Percentiles rank a stretch among this genome's conserved stretches.
phyloP scores from a whole-genome alignment of 2,888 invertebrate genomes.

The Acleris emargana region DNA sequence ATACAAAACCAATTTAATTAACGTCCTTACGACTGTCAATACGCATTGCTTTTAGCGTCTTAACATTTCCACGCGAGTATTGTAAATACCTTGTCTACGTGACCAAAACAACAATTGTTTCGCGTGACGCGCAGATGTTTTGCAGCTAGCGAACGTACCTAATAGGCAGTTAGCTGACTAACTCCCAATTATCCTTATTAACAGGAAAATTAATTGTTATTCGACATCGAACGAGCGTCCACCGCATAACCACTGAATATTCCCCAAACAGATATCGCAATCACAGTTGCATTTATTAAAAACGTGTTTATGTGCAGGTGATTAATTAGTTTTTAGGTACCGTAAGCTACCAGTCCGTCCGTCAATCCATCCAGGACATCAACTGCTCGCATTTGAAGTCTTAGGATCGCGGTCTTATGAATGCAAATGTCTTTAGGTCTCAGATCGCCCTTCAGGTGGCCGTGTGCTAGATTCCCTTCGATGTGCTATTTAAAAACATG shows the following conservation, averaged over 20 bases:
- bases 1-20: neutral
- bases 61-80: conserved; percentile 3
- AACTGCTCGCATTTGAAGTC: too few relatives aligned
- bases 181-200: conserved; percentile 25
- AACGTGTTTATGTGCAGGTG: neutral
- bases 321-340: too few relatives aligned
- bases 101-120: conserved; percentile 27
- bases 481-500: too few relatives aligned
- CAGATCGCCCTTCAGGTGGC: too few relatives aligned
- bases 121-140: conserved; percentile 23
- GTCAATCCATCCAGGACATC: too few relatives aligned
- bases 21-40: neutral
- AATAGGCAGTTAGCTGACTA: conserved; percentile 9
- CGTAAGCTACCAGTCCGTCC: too few relatives aligned
- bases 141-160: conserved; percentile 15
- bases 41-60: neutral
- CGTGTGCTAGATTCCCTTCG: too few relatives aligned
- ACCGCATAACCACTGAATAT: conserved; percentile 5
- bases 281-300: neutral
- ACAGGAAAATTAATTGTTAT: conserved; percentile 24
- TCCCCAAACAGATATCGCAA: neutral
- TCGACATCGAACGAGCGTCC: conserved; percentile 10
- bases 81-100: conserved; percentile 25
- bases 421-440: too few relatives aligned
- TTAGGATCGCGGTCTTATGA: too few relatives aligned